These are phyloP conservation scores for Synergus japonicus DNA, from an alignment of 2,888 invertebrate species.

Conservation along the genomic window DNA sequence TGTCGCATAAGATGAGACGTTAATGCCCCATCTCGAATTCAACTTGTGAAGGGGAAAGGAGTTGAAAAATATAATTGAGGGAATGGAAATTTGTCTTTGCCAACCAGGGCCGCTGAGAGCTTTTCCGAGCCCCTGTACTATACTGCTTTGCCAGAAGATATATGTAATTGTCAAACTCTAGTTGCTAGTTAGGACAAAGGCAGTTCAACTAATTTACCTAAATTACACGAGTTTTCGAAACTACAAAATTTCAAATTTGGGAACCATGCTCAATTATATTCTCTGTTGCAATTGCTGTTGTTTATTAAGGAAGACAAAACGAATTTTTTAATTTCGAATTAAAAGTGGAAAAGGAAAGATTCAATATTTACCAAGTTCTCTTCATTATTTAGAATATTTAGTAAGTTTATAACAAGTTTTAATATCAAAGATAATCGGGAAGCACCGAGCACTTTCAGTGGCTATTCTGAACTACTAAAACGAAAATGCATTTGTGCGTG, in stretches of 20 bases:
- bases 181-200: too few species aligned
- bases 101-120: too few species aligned
- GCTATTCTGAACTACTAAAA: constrained; percentile 48
- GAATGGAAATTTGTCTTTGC: neutral
- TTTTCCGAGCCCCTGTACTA: too few species aligned
- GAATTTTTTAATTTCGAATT: neutral
- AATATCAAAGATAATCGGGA: neutral
- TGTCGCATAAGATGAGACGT: constrained; percentile 48
- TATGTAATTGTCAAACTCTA: too few species aligned
- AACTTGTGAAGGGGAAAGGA: neutral
- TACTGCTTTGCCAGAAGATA: too few species aligned
- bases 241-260: too few species aligned
- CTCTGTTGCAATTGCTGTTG: neutral
- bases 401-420: neutral
- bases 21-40: neutral
- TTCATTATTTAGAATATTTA: neutral
- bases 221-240: too few species aligned
- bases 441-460: constrained; percentile 1
- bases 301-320: neutral
- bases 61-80: neutral
- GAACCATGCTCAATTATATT: too few species aligned
- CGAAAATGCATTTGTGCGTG: constrained; percentile 49
- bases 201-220: too few species aligned
- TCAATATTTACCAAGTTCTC: too few species aligned
- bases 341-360: neutral